Evolutionary conservation across 2,113 vertebrate genomes (phyloP).

Genomic region (Cathartes aura): DNA sequence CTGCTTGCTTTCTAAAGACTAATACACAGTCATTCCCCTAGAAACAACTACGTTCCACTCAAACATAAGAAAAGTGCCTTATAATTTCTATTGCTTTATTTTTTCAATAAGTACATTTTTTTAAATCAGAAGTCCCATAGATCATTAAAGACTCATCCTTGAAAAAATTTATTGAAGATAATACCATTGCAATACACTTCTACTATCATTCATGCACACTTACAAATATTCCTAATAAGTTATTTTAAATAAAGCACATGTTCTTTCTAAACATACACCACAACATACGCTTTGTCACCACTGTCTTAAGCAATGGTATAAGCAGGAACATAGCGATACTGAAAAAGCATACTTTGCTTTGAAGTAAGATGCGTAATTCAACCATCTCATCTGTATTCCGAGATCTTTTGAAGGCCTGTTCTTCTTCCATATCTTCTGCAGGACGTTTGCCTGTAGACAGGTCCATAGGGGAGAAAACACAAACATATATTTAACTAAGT

Average conservation of each 20-base stretch:
- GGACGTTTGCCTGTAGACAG: slow-evolving; percentile 91
- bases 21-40: background rate
- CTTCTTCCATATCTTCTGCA: slow-evolving; percentile 93
- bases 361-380: slow-evolving; percentile 95
- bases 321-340: background rate
- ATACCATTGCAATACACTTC: background rate
- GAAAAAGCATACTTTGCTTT: slow-evolving; percentile 90
- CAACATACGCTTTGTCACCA: background rate
- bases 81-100: background rate
- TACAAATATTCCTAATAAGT: background rate
- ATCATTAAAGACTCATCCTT: background rate
- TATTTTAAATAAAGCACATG: background rate
- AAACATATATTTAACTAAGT: background rate
- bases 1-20: background rate
- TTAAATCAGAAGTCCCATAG: background rate
- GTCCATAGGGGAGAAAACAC: background rate
- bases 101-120: background rate
- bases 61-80: background rate
- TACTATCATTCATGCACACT: background rate
- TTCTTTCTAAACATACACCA: background rate
- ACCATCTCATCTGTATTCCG: slow-evolving; percentile 95
- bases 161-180: background rate
- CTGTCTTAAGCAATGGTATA: background rate
- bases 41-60: background rate
- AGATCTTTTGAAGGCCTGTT: slow-evolving; percentile 95